These are phyloP conservation scores for Anoplopoma fimbria DNA, from an alignment of 2,113 vertebrate species.

Conservation along the genomic window DNA sequence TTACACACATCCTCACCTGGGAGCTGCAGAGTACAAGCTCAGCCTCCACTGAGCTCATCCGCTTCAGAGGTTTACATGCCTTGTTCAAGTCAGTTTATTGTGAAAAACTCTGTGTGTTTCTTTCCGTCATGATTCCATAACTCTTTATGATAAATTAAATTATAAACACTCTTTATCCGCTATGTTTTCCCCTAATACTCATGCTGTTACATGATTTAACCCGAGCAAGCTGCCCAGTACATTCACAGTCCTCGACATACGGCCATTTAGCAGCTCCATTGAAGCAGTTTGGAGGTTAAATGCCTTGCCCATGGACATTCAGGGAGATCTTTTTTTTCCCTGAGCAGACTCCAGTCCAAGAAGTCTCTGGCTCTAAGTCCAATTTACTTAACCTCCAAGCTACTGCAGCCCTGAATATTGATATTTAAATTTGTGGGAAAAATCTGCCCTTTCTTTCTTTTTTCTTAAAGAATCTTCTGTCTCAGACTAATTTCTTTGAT, in stretches of 20 bases:
- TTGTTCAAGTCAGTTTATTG: conserved; percentile 2
- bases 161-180: background rate
- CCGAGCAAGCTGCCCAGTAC: background rate
- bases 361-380: conserved; percentile 20
- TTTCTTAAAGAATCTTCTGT: background rate
- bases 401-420: conserved; percentile 8
- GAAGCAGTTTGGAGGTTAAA: conserved; percentile 38
- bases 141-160: background rate
- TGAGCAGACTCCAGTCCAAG: conserved; percentile 7
- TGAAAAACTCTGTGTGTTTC: background rate
- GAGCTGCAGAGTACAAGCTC: conserved; percentile 35
- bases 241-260: background rate
- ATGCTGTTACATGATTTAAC: background rate
- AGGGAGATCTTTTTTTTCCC: conserved; percentile 3
- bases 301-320: conserved; percentile 27
- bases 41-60: conserved; percentile 21
- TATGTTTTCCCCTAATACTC: background rate
- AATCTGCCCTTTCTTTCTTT: background rate
- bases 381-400: conserved; percentile 21
- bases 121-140: background rate
- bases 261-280: conserved; percentile 5
- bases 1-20: conserved; percentile 58
- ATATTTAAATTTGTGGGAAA: conserved; percentile 26
- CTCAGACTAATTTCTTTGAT: conserved; percentile 35
- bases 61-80: background rate